Conservation (phyloP, 2,113 vertebrate species). For the Arothron firmamentum region DNA sequence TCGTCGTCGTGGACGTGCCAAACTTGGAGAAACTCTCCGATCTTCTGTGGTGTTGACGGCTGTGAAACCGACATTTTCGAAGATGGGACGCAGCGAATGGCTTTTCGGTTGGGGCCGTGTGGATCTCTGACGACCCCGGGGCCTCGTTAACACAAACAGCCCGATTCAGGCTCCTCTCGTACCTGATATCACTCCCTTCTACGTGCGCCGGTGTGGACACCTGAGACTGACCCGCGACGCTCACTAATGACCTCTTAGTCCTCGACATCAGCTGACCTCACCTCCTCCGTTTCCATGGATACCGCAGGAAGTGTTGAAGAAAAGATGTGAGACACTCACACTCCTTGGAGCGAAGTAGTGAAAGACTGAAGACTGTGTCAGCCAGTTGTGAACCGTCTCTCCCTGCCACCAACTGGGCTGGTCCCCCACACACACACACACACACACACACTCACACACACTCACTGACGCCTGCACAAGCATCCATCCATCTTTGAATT, state of each 20-base stretch:
- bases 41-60: too few species aligned
- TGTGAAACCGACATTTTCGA: not conserved
- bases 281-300: conserved; percentile 52
- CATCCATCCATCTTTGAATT: too few species aligned
- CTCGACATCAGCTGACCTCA: conserved; percentile 40
- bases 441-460: too few species aligned
- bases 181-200: conserved; percentile 40
- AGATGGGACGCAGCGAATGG: not conserved
- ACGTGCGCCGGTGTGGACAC: conserved; percentile 4
- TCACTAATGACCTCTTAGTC: conserved; percentile 53
- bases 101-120: conserved; percentile 2
- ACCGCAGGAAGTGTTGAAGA: conserved; percentile 37
- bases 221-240: conserved; percentile 35
- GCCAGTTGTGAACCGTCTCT: too few species aligned
- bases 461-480: too few species aligned
- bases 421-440: too few species aligned
- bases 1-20: too few species aligned
- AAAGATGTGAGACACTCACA: not conserved
- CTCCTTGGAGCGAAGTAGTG: not conserved
- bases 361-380: too few species aligned
- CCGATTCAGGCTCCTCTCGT: conserved; percentile 47
- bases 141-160: conserved; percentile 55
- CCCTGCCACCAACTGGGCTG: too few species aligned
- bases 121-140: conserved; percentile 59
- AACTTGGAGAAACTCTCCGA: too few species aligned